Percentiles rank a stretch among this genome's conserved stretches.
Conservation (phyloP, 2,888 invertebrate genomes). For the Ditylenchus weischeri region DNA sequence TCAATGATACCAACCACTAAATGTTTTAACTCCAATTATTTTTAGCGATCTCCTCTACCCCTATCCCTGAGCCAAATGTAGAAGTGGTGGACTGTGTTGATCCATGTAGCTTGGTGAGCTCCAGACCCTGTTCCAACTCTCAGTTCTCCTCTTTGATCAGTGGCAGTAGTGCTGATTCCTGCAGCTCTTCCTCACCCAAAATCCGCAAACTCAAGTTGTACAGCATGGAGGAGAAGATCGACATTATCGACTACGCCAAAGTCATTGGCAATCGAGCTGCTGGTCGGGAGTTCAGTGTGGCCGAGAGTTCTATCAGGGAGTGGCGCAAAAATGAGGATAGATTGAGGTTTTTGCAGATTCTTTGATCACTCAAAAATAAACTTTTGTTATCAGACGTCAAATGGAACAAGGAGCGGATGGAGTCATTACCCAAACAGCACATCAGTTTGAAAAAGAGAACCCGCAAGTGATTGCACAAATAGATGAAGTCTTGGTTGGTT, state of each 20-base stretch:
- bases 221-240: constrained; percentile 48
- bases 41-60: too few relatives aligned
- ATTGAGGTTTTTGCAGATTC: constrained; percentile 35
- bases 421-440: constrained; percentile 6
- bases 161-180: background rate
- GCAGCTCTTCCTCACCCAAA: constrained; percentile 14
- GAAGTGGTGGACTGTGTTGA: too few relatives aligned
- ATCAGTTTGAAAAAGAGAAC: constrained; percentile 21
- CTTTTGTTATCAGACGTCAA: constrained; percentile 22
- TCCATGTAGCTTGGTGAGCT: too few relatives aligned
- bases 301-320: constrained; percentile 55
- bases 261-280: constrained; percentile 48
- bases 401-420: constrained; percentile 20
- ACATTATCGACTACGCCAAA: constrained; percentile 46
- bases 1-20: too few relatives aligned
- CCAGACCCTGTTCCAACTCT: too few relatives aligned
- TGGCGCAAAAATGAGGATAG: constrained; percentile 57
- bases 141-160: background rate
- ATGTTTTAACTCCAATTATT: too few relatives aligned
- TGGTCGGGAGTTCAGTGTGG: constrained; percentile 55
- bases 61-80: too few relatives aligned
- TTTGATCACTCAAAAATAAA: background rate
- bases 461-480: constrained; percentile 18
- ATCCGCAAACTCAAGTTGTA: constrained; percentile 34
- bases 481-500: constrained; percentile 26